Conservation (phyloP, 2,888 invertebrate genomes). For the Cotesia congregata region DNA sequence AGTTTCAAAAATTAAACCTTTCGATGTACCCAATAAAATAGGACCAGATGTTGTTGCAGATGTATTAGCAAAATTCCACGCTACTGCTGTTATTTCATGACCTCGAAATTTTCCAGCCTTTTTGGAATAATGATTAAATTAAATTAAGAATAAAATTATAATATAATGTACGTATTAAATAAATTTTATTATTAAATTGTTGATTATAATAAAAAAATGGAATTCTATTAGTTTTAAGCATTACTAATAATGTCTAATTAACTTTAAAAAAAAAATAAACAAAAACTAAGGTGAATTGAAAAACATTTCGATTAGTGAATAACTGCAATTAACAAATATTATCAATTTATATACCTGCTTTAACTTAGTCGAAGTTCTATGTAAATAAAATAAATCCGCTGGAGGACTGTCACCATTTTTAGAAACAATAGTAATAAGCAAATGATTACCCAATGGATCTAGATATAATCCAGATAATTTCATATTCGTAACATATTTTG, state of each 20-base stretch:
- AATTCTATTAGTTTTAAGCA: no score
- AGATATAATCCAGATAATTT: slow-evolving; percentile 81
- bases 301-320: no score
- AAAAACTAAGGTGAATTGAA: no score
- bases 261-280: no score
- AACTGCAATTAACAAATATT: not conserved
- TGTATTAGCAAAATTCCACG: slow-evolving; percentile 85
- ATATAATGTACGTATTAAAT: no score
- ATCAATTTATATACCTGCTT: slow-evolving; percentile 71
- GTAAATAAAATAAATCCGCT: slow-evolving; percentile 86
- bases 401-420: slow-evolving; percentile 73
- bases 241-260: no score
- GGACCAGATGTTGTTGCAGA: slow-evolving; percentile 82
- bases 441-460: slow-evolving; percentile 89
- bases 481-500: slow-evolving; percentile 76
- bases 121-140: slow-evolving; percentile 30
- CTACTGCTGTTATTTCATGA: slow-evolving; percentile 91
- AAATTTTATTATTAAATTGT: no score
- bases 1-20: slow-evolving; percentile 91
- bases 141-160: not conserved
- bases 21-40: slow-evolving; percentile 90
- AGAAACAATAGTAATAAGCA: slow-evolving; percentile 82
- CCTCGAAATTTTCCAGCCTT: slow-evolving; percentile 77
- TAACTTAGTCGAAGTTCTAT: slow-evolving; percentile 82
- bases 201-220: no score